Percentiles rank a stretch among this genome's conserved stretches.
Evolutionary conservation across 23 tunicate species (phyloP).

Genomic region (Halocynthia roretzi): DNA sequence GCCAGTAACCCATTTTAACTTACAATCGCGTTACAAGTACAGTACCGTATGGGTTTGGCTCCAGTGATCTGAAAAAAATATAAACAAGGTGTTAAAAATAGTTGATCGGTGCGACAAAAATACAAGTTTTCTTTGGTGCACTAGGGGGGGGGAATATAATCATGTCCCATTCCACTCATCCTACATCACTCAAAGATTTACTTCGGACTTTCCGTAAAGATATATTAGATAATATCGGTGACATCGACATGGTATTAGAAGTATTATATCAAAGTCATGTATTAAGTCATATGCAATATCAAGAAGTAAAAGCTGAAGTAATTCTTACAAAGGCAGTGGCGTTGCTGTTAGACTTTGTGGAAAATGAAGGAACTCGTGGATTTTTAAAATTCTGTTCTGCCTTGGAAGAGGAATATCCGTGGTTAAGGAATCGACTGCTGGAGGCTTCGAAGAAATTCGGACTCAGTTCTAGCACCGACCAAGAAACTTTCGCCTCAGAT

Average conservation of each 20-base stretch:
- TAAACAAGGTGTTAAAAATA: too few species aligned
- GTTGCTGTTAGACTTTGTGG: slow-evolving; percentile 26
- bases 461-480: background rate
- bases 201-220: slow-evolving; percentile 13
- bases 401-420: slow-evolving; percentile 38
- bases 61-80: too few species aligned
- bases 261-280: slow-evolving; percentile 8
- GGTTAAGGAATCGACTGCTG: slow-evolving; percentile 25
- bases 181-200: background rate
- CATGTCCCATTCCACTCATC: too few species aligned
- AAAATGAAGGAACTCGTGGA: slow-evolving; percentile 11
- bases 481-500: background rate
- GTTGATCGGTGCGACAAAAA: too few species aligned
- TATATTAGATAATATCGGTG: slow-evolving; percentile 3
- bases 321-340: slow-evolving; percentile 23
- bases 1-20: too few species aligned
- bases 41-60: too few species aligned
- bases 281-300: slow-evolving; percentile 37
- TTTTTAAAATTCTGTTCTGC: slow-evolving; percentile 36
- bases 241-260: slow-evolving; percentile 11
- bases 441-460: slow-evolving; percentile 4
- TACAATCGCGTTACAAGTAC: too few species aligned
- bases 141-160: too few species aligned
- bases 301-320: slow-evolving; percentile 37
- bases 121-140: too few species aligned